These are phyloP conservation scores for Ormyrus nitidulus DNA, from an alignment of 2,888 invertebrate species.

Conservation along the genomic window DNA sequence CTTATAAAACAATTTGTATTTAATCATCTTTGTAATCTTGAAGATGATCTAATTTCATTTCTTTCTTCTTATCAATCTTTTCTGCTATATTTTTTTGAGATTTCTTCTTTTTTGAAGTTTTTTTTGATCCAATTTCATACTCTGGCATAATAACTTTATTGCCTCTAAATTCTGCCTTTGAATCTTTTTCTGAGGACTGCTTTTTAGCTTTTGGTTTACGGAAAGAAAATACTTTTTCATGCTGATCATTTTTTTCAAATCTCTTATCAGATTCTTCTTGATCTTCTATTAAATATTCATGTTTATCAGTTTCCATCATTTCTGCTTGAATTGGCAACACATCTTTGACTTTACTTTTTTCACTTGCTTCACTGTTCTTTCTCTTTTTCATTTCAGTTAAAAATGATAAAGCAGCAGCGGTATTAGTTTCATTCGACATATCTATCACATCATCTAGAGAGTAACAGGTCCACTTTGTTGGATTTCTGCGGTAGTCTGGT, in stretches of 20 bases:
- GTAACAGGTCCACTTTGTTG: slow-evolving; percentile 89
- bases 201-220: slow-evolving; percentile 61
- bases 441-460: slow-evolving; percentile 85
- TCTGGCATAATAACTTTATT: slow-evolving; percentile 89
- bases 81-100: slow-evolving; percentile 46
- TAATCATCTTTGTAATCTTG: slow-evolving; percentile 76
- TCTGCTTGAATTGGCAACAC: slow-evolving; percentile 51
- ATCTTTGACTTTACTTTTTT: slow-evolving; percentile 28
- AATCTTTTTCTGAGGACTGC: slow-evolving; percentile 56
- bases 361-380: slow-evolving; percentile 61
- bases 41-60: slow-evolving; percentile 79
- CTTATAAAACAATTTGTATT: slow-evolving; percentile 54
- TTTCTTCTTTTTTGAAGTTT: slow-evolving; percentile 63
- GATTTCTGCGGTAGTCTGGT: slow-evolving; percentile 82
- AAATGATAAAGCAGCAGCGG: slow-evolving; percentile 86
- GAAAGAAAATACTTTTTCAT: slow-evolving; percentile 59
- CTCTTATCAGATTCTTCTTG: slow-evolving; percentile 20
- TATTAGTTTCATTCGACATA: slow-evolving; percentile 87
- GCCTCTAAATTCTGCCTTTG: slow-evolving; percentile 79
- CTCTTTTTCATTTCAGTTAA: slow-evolving; percentile 81
- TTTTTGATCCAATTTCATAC: slow-evolving; percentile 84
- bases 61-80: slow-evolving; percentile 63
- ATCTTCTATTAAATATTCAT: neutral
- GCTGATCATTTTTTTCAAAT: neutral
- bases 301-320: slow-evolving; percentile 62